Evolutionary conservation across 30 jellyfish, hydroid and myxozoan genomes (phyloP), one percentile per base, ranked within the genome.

Genomic region (Pelagia noctiluca): DNA sequence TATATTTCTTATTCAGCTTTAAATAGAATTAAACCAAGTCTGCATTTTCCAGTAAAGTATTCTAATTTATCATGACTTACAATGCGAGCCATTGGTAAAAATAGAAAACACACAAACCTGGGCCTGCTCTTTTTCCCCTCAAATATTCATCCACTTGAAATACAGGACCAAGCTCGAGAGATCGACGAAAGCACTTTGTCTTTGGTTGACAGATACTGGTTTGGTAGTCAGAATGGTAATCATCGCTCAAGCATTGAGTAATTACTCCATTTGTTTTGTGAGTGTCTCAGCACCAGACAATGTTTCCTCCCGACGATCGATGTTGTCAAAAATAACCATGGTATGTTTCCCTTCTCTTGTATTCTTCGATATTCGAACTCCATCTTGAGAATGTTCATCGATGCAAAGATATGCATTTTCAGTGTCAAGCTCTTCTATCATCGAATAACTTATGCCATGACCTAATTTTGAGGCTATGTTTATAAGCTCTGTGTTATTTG

Each of bases 291-390:
- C 57, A 71, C 84, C 84, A 13, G 84, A 32, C 78, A 71, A 71
- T n/a, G 84, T 71, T 71, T 71, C 84, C 47, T 71, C 84, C 5
- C 47, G 38, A 25, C 84, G 28, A 38, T 38, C 84, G 78, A 71
- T 71, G 47, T 71, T 71, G 42, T 71, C 84, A 71, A 69, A n/a
- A n/a, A 71, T 22, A 38, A 25, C 38, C 21, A 33, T 32, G 78
- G 80, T 71, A 69, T 25, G 47, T 69, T 21, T 35, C 11, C 78
- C 78, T 71, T 34, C 26, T 38, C 25, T 32, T n/a, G 77, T 25
- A 38, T 32, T 71, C 48, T 23, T 71, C 31, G 26, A 34, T 22
- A 72, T 35, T 21, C 46, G 22, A 35, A 18, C 80, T 18, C 82
- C 48, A 38, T 71, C 47, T 35, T 36, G 32, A 16, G 38, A 42